Conservation (phyloP, 2,113 vertebrate genomes). For the Ceyx melanurus region DNA sequence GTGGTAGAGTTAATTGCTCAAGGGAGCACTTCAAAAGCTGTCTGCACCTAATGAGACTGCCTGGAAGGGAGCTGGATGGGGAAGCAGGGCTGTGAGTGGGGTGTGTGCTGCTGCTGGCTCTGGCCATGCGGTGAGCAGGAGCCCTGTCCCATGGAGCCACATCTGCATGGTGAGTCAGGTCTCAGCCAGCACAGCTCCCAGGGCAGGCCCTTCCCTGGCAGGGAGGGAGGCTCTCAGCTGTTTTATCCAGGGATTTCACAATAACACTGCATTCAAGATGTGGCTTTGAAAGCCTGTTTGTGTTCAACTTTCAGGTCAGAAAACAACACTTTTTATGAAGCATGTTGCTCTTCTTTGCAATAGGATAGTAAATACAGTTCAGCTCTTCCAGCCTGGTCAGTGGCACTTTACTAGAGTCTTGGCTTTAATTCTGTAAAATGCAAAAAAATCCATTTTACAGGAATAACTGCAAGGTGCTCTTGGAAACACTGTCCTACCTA, state of each 20-base stretch:
- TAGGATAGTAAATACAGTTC: background rate
- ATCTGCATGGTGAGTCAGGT: background rate
- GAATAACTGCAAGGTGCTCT: background rate
- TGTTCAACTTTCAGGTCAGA: background rate
- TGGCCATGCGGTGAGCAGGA: background rate
- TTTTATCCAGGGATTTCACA: conserved; percentile 23
- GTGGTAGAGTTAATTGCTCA: background rate
- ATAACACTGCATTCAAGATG: background rate
- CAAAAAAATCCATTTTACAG: background rate
- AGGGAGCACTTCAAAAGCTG: background rate
- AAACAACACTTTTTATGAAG: background rate
- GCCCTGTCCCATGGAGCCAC: background rate
- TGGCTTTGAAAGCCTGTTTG: background rate
- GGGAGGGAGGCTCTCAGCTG: background rate
- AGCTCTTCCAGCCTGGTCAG: background rate
- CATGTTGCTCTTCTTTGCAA: background rate
- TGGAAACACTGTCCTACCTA: background rate
- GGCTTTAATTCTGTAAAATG: background rate
- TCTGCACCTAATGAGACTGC: background rate
- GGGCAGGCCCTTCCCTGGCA: background rate
- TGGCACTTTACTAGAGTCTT: background rate
- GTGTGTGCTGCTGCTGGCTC: background rate
- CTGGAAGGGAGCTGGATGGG: background rate
- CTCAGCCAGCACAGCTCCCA: background rate
- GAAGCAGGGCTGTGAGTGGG: background rate